Evolutionary conservation across 2,888 invertebrate genomes (phyloP), one percentile per base, ranked within the genome.

Genomic region (Calliphora vomitoria): DNA sequence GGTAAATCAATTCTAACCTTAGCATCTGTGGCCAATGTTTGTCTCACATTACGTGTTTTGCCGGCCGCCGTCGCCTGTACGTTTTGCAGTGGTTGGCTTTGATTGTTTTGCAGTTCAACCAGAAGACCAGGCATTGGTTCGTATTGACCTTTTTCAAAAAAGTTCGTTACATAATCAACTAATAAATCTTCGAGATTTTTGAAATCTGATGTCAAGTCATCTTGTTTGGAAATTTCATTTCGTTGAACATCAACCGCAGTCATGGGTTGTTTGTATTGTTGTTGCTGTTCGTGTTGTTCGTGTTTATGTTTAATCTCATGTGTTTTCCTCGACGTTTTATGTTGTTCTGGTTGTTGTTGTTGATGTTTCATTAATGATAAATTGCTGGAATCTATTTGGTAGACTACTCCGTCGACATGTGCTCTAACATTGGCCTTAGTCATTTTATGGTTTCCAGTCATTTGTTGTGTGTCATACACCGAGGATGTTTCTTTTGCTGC

Each of bases 1-100:
- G 96, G 96, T 71, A 97, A 91, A 90, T 96, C 95, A 10, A 97
- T 95, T 44, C 95, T 95, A 38, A 97, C 91, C 6, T 90, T 89
- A 50, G 90, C 88, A 66, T 90, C 89, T 35, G 90, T 80, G 8
- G 90, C 72, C 1, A 44, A 44, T 38, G 90, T 64, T 95, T 95
- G 93, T 95, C 96, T 78, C 1, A 50, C 50, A 6, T 18, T 60
- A 47, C 85, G 84, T 18, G 68, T 55, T 4, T 78, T 55, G 10
- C 50, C 31, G 41, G 4, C 3, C 10, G 15, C n/a, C n/a, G 15
- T 18, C n/a, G 10, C 25, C 25, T 25, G 10, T 15, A 38, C 20
- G n/a, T 58, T 74, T 18, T 60, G 55, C 13, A n/a, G 10, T 94
- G 82, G 74, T 47, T 89, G 82, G 8, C 88, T 89, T 6, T 89